Evolutionary conservation across 2,797 vertebrate species (phyloP).

Genomic region (Sparus aurata): DNA sequence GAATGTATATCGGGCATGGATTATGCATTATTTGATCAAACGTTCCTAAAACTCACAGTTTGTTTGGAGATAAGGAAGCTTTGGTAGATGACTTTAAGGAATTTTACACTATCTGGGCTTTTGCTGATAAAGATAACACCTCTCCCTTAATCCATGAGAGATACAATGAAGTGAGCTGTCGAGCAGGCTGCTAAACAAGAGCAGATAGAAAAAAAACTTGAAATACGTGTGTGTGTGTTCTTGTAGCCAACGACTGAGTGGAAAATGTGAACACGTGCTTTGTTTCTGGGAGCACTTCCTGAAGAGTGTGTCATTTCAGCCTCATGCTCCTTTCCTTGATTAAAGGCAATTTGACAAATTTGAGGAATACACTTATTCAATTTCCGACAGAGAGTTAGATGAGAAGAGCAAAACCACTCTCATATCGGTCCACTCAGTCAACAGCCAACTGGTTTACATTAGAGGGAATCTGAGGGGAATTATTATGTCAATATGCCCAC

Average conservation of each 20-base stretch:
- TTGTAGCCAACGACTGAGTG: not conserved
- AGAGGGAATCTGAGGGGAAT: not conserved
- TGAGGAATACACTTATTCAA: not conserved
- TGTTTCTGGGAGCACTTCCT: not conserved
- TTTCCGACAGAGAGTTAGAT: not conserved
- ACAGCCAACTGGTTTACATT: not conserved
- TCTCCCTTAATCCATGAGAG: conserved; percentile 1
- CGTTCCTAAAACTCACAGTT: not conserved
- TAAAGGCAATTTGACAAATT: not conserved
- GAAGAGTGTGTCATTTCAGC: not conserved
- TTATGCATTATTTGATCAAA: conserved; percentile 12
- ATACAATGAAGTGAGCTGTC: not conserved
- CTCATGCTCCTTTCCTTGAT: not conserved
- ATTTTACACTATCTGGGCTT: not conserved
- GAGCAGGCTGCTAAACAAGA: not conserved
- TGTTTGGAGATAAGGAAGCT: conserved; percentile 15
- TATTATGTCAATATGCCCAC: not conserved
- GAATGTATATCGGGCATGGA: not conserved
- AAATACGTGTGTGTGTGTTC: not conserved
- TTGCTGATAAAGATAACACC: conserved; percentile 14
- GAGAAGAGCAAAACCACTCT: not conserved
- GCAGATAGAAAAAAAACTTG: conserved; percentile 5
- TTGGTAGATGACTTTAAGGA: conserved; percentile 5
- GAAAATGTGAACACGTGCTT: conserved; percentile 6
- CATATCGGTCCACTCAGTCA: not conserved